Percentiles rank a stretch among this genome's conserved stretches.
phyloP scores from a whole-genome alignment of 2,888 invertebrate genomes.

The Blastobasis adustella region DNA sequence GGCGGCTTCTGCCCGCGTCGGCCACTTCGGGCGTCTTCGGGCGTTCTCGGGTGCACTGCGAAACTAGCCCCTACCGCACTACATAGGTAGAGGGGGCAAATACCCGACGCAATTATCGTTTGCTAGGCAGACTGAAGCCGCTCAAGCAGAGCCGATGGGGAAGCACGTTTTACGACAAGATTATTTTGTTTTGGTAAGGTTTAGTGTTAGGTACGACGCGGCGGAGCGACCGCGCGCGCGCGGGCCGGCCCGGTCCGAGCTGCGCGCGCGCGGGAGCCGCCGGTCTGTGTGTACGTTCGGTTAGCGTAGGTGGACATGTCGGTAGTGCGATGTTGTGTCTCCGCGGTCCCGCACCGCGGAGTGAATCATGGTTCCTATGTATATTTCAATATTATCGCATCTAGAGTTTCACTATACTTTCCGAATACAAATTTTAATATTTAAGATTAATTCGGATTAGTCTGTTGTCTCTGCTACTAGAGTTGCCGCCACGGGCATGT shows the following conservation, averaged over 20 bases:
- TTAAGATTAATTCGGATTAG: conserved; percentile 73
- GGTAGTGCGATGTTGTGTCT: conserved; percentile 69
- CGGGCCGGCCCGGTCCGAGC: neutral
- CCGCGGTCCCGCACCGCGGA: conserved; percentile 68
- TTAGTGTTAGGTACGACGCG: conserved; percentile 42
- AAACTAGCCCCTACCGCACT: too few species aligned
- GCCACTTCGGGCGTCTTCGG: too few species aligned
- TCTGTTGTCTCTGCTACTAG: conserved; percentile 69
- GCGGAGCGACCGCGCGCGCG: conserved; percentile 29
- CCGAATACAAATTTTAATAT: conserved; percentile 75
- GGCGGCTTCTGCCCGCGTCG: conserved; percentile 35
- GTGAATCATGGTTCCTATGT: conserved; percentile 76
- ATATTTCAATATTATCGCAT: conserved; percentile 76
- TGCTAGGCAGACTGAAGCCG: conserved; percentile 24
- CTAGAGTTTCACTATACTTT: conserved; percentile 75
- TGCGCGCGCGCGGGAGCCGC: conserved; percentile 9
- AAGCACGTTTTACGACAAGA: conserved; percentile 66
- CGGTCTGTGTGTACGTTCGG: conserved; percentile 53
- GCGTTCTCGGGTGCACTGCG: too few species aligned
- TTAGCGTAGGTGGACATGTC: conserved; percentile 61
- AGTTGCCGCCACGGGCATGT: conserved; percentile 68
- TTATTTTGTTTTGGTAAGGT: conserved; percentile 47
- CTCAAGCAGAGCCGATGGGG: conserved; percentile 49
- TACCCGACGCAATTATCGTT: conserved; percentile 6
- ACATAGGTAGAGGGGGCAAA: neutral